Conservation (phyloP, 2,113 vertebrate species). For the Patagioenas fasciata region DNA sequence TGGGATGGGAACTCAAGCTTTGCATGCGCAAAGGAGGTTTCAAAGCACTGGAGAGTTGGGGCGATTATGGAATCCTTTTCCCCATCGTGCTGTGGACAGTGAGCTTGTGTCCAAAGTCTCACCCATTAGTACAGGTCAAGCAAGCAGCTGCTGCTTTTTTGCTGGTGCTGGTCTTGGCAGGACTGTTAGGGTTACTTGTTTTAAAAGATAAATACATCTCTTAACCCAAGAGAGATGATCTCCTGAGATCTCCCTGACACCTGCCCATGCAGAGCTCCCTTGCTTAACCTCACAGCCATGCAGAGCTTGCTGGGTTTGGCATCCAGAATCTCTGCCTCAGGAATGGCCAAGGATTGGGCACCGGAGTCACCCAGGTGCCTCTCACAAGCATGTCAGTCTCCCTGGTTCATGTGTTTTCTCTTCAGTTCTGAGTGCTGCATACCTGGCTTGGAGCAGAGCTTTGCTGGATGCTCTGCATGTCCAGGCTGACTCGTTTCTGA, state of each 20-base stretch:
- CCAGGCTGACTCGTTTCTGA: background rate
- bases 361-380: background rate
- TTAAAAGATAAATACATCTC: background rate
- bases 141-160: background rate
- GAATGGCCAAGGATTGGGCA: background rate
- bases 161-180: background rate
- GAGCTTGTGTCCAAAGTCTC: background rate
- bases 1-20: background rate
- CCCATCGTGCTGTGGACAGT: background rate
- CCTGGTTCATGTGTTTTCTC: background rate
- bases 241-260: background rate
- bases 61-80: background rate
- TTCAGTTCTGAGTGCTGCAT: background rate
- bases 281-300: background rate
- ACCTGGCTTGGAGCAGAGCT: background rate
- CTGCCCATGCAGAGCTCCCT: background rate
- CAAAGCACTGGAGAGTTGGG: background rate
- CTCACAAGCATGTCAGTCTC: rapidly evolving
- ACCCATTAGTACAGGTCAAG: background rate
- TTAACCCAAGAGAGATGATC: background rate
- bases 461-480: background rate
- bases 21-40: background rate
- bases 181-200: background rate
- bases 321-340: background rate
- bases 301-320: background rate